phyloP scores from a whole-genome alignment of 2,888 invertebrate genomes.

The Papilio elwesi region DNA sequence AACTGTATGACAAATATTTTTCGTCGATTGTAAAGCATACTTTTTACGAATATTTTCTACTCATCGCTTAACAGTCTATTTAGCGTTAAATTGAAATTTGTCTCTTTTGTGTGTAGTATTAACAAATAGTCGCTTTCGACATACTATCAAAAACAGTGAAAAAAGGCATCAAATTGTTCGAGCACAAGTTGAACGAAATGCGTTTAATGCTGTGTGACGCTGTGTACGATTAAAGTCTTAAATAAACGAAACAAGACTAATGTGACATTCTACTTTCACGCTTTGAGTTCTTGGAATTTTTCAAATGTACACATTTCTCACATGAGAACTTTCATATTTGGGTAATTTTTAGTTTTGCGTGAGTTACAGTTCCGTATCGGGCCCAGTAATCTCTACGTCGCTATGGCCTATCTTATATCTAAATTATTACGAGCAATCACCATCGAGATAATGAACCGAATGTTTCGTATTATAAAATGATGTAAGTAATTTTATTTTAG shows the following conservation, averaged over 20 bases:
- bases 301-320: neutral
- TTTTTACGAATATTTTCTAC: constrained; percentile 19
- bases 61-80: constrained; percentile 10
- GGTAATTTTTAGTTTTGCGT: neutral
- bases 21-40: neutral
- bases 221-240: neutral
- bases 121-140: constrained; percentile 16
- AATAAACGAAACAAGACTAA: constrained; percentile 2
- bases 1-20: neutral
- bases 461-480: too few species aligned
- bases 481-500: too few species aligned
- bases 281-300: neutral
- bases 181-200: neutral
- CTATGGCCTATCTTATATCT: neutral
- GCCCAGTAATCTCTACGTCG: constrained; percentile 8
- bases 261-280: neutral
- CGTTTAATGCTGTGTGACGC: neutral
- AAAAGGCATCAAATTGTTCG: neutral
- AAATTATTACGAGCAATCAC: too few species aligned
- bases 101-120: constrained; percentile 1
- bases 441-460: too few species aligned
- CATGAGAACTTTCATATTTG: neutral
- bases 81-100: neutral
- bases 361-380: neutral
- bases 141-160: neutral